A percentile compares a stretch with the other conserved stretches of the same genome.
Conservation (phyloP, 2,797 vertebrate species). For the Bradypus variegatus region DNA sequence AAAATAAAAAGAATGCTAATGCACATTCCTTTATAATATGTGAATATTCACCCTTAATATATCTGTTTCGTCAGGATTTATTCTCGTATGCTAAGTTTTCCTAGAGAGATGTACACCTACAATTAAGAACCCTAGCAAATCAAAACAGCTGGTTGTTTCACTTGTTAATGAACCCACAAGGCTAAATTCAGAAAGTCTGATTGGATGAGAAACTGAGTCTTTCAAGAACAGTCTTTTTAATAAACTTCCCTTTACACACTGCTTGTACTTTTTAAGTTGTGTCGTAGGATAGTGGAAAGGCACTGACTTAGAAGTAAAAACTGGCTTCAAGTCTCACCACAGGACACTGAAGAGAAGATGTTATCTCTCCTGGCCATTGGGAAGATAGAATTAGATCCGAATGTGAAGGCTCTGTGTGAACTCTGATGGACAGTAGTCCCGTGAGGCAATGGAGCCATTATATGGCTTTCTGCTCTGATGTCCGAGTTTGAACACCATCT, state of each 20-base stretch:
- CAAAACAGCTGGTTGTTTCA: not conserved
- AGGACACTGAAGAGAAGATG: not conserved
- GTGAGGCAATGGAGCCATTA: accelerated
- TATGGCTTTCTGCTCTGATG: not conserved
- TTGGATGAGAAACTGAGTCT: not conserved
- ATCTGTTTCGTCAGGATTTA: not conserved
- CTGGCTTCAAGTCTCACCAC: not conserved
- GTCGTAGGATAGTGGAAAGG: not conserved
- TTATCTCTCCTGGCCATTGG: not conserved
- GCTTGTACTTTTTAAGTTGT: not conserved
- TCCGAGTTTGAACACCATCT: not conserved
- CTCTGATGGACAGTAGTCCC: accelerated
- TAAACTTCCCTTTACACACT: not conserved
- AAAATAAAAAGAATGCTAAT: not conserved
- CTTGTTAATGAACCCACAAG: not conserved
- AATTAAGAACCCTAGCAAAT: not conserved
- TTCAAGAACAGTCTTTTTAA: not conserved
- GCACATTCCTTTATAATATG: not conserved
- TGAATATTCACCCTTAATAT: not conserved
- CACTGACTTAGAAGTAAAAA: not conserved
- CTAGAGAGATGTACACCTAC: not conserved
- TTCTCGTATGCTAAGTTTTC: not conserved
- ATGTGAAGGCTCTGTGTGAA: not conserved
- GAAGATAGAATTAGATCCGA: not conserved
- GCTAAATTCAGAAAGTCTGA: not conserved